Base-by-base conservation (phyloP, 2,797 vertebrate genomes). In the Xyrichtys novacula region DNA sequence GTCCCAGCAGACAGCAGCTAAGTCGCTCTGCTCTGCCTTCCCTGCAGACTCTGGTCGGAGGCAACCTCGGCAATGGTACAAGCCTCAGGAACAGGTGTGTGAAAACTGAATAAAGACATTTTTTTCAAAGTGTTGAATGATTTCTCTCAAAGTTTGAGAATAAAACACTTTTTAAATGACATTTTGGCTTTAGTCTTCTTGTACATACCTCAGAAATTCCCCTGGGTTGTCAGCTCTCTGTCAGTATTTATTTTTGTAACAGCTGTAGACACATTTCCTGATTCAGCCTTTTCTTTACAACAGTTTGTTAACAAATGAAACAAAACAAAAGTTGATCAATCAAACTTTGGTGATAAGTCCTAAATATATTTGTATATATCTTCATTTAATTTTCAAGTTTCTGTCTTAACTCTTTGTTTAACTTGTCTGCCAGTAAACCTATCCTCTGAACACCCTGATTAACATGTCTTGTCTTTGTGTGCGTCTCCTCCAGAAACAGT, bases 1-100 rank as follows among this genome's bases (percentile, higher is more conserved):
- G 98, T 93, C 98, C 97, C 85, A 98, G 96, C 92, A 97, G 98
- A 96, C 98, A 99, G 94, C 98, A 99, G 92, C 94, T 99, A 91
- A 98, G 96, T 95, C 97, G 98, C 91, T 96, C 96, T 85, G 96
- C 97, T 83, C 95, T 99, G 92, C 97, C 98, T 59, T 98, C 98
- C 87, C 94, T 98, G 86, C 97, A 99, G 93, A 99, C 97, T 16
- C 92, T 99, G 86, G 97, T 98, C 55, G 98, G 97, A 7, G 95
- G 95, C 53, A 94, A 94, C 90, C 95, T 97, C 6, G 94, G 95
- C 78, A 99, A 98, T 94, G 95, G 97, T 85, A 95, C 95, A 4
- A 95, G 96, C 85, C 85, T 97, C 90, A 95, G 97, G 78, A 98
- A 95, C 94, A 97, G 98, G 98, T 98, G 91, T 0, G 31, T 2